Base-by-base conservation (phyloP, 2,888 invertebrate species). In the Thecocarcelia acutangulata region DNA sequence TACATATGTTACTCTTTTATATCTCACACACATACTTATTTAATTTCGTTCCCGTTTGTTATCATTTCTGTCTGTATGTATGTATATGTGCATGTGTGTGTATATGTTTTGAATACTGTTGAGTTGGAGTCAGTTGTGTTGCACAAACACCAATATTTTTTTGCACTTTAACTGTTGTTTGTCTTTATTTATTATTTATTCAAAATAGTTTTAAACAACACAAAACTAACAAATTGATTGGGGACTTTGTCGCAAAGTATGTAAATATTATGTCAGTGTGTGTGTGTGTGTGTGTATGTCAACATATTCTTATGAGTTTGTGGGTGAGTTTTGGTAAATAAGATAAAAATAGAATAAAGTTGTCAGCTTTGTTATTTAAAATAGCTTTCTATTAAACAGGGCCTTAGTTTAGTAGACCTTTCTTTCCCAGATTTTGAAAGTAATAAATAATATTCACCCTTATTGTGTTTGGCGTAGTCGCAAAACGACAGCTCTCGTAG, bases 141-240 rank as follows among this genome's bases (percentile, higher is more conserved):
- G 58, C 48, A 48, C 15, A 46, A 24, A 40, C n/a, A 48, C 46
- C 40, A 5, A 19, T 5, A 48, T 50, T 15, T 44, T 11, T 52
- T 52, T 46, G 5, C 33, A 3, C 6, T 48, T 33, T 19, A 48
- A 48, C 13, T 40, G 33, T 50, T 77, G 73, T 81, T 81, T 77
- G 46, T 69, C 50, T 74, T 73, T 54, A 58, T 77, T 82, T 74
- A 70, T 78, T 74, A 78, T 81, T 77, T 64, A 77, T 81, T 64
- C 64, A 69, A 77, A 82, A 78, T 78, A 82, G 78, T 82, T 78
- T 78, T 77, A 70, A 68, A 70, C 52, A 74, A 82, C 77, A 74
- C 52, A 78, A 69, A 58, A 59, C 74, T 78, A 64, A 70, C 78
- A 82, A 82, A 82, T 82, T 82, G 69, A 69, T 82, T 82, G 70